Percentiles rank a stretch among this genome's conserved stretches.
Evolutionary conservation across 2,113 vertebrate species (phyloP).

Genomic region (Hippoglossus stenolepis): DNA sequence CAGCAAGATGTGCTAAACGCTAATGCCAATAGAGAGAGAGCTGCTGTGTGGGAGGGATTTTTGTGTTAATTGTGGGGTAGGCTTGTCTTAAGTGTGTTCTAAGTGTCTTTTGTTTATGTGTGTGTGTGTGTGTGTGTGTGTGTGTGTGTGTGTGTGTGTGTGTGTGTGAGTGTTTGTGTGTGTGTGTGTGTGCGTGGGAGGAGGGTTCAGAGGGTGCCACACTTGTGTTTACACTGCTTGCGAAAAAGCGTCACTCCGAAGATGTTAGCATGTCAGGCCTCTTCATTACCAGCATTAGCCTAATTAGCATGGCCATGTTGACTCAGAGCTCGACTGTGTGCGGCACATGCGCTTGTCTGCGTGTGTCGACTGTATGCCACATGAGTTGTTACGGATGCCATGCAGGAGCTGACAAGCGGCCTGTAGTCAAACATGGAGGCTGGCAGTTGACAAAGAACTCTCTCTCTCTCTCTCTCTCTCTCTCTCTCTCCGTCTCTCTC

Average conservation of each 20-base stretch:
- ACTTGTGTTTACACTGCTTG: constrained; percentile 84
- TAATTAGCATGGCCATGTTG: constrained; percentile 82
- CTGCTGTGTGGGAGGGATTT: constrained; percentile 17
- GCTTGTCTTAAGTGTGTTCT: constrained; percentile 1
- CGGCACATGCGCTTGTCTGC: not conserved
- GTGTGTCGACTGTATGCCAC: constrained; percentile 56
- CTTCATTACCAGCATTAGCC: constrained; percentile 88
- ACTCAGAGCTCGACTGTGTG: constrained; percentile 25
- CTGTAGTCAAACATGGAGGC: constrained; percentile 70
- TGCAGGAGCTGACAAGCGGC: constrained; percentile 62
- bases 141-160: constrained; percentile 7
- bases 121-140: not conserved
- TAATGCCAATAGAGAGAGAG: not conserved
- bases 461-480: constrained; percentile 47
- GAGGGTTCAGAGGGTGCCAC: constrained; percentile 55
- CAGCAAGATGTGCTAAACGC: constrained; percentile 14
- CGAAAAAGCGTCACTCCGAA: constrained; percentile 70
- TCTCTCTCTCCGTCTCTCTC: constrained; percentile 45
- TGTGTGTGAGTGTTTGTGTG: not conserved
- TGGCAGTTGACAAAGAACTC: constrained; percentile 72
- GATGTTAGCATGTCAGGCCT: constrained; percentile 82
- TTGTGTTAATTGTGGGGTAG: constrained; percentile 12
- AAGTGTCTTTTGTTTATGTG: constrained; percentile 3
- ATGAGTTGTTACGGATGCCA: constrained; percentile 63
- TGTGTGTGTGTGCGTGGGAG: constrained; percentile 14